Percentiles rank a stretch among this genome's conserved stretches.
phyloP scores from a whole-genome alignment of 2,113 vertebrate genomes.

The Neodon shergylaensis region DNA sequence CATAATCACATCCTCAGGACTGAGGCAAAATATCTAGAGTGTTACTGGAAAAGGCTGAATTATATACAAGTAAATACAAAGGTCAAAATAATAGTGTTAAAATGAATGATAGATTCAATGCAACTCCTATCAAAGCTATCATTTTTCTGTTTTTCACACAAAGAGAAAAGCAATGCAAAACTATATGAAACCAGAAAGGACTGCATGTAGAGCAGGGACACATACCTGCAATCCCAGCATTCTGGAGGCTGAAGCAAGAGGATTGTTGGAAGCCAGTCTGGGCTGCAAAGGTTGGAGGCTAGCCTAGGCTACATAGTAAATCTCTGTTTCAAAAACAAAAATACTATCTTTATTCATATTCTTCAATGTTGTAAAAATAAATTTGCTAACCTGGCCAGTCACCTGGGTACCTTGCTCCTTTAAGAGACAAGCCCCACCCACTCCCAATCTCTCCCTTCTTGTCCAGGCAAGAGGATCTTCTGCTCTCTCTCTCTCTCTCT shows the following conservation, averaged over 20 bases:
- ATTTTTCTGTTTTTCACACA: neutral
- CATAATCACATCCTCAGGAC: neutral
- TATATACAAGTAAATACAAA: neutral
- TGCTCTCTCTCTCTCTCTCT: no score
- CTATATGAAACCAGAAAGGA: neutral
- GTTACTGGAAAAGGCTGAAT: neutral
- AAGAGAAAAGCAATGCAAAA: neutral
- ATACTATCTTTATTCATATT: neutral
- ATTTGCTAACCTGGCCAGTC: no score
- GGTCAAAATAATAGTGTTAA: neutral
- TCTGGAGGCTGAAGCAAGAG: neutral
- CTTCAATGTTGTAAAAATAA: neutral
- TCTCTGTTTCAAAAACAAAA: neutral
- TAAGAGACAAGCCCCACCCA: no score
- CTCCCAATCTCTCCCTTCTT: no score
- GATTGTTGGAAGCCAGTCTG: neutral
- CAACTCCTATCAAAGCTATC: neutral
- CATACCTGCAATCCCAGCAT: no score
- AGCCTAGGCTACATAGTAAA: neutral
- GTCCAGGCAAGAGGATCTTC: no score
- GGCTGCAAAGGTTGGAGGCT: neutral
- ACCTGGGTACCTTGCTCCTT: fast-evolving
- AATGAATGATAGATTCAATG: neutral
- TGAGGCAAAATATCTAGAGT: neutral
- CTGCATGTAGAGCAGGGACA: neutral